These are phyloP conservation scores for Blennius ocellaris DNA, from an alignment of 2,113 vertebrate genomes.

Conservation along the genomic window DNA sequence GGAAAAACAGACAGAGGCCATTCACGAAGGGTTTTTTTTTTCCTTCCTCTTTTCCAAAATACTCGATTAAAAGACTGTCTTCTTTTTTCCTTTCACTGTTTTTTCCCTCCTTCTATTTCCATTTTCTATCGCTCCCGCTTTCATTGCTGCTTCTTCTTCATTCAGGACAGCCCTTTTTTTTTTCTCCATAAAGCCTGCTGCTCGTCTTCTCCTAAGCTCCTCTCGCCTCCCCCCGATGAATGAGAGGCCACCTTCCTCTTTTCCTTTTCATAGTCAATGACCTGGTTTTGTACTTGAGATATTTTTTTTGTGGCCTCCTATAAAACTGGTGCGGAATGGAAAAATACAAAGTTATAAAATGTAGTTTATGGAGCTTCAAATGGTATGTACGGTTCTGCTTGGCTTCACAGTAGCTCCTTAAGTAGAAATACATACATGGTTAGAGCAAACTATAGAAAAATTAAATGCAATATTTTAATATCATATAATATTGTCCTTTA, in stretches of 20 bases:
- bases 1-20: constrained; percentile 69
- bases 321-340: constrained; percentile 12
- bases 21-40: constrained; percentile 54
- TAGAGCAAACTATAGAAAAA: no score
- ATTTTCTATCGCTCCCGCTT: constrained; percentile 24
- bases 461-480: no score
- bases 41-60: constrained; percentile 54
- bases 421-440: no score
- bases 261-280: constrained; percentile 61
- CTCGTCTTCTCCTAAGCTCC: constrained; percentile 20
- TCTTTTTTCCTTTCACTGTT: constrained; percentile 36
- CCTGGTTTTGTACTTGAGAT: constrained; percentile 51
- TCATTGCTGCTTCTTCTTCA: constrained; percentile 26
- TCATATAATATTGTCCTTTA: no score
- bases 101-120: constrained; percentile 8
- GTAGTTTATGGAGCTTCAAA: background rate
- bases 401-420: background rate
- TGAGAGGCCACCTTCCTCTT: constrained; percentile 60
- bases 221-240: constrained; percentile 59
- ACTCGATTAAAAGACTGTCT: constrained; percentile 45
- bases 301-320: constrained; percentile 5
- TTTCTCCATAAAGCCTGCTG: constrained; percentile 1
- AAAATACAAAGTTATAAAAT: constrained; percentile 7
- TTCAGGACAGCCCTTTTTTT: constrained; percentile 33
- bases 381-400: background rate